Conservation (phyloP, 2,113 vertebrate genomes). For the Alosa alosa region DNA sequence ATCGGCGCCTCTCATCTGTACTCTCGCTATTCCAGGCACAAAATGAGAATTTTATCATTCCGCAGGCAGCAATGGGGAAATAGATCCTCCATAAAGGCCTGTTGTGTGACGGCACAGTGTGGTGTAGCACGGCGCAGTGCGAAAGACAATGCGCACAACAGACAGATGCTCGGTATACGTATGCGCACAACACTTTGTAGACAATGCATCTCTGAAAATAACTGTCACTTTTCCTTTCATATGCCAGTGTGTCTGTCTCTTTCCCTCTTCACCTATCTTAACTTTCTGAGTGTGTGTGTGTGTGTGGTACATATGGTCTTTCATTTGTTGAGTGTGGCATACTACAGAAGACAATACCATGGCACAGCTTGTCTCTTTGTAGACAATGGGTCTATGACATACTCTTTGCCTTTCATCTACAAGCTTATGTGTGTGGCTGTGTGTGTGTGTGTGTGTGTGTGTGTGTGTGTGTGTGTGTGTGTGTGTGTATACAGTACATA, state of each 20-base stretch:
- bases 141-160: neutral
- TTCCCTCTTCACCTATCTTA: neutral
- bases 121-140: neutral
- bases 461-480: neutral
- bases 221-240: neutral
- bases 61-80: neutral
- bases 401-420: neutral
- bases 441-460: neutral
- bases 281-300: neutral
- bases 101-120: neutral
- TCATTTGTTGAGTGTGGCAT: neutral
- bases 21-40: neutral
- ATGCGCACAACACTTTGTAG: neutral
- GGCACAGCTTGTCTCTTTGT: neutral
- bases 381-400: neutral
- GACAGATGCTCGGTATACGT: neutral
- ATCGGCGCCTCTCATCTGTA: neutral
- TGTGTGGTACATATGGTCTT: neutral
- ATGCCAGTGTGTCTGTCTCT: neutral
- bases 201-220: neutral
- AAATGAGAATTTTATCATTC: slow-evolving; percentile 6
- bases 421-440: neutral
- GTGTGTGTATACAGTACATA: neutral
- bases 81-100: neutral
- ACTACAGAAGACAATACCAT: neutral